Evolutionary conservation across 2,113 vertebrate genomes (phyloP).

Genomic region (Bambusicola thoracicus): DNA sequence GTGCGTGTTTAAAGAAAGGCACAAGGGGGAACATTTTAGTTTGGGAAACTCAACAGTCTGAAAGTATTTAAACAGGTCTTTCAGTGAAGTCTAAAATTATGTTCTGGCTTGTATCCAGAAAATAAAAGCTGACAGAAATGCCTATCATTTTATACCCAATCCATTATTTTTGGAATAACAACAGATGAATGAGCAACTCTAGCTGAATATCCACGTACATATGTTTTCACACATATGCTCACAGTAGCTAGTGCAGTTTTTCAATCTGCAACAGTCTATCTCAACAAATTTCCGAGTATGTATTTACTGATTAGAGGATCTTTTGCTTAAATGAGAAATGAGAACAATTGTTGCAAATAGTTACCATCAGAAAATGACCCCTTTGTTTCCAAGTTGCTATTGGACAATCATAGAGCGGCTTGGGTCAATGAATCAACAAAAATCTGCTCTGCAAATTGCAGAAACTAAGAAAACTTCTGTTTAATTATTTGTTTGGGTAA

Average conservation of each 20-base stretch:
- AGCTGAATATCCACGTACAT: background rate
- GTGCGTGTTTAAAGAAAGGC: background rate
- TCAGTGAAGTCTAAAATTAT: constrained; percentile 31
- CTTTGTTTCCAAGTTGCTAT: background rate
- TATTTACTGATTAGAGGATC: background rate
- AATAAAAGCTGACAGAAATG: background rate
- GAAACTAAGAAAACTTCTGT: background rate
- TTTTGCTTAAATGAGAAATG: background rate
- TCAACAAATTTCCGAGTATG: background rate
- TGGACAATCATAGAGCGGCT: background rate
- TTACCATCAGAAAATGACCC: background rate
- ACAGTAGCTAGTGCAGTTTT: background rate
- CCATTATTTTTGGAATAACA: constrained; percentile 26
- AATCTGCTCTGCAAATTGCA: background rate
- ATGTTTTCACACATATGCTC: background rate
- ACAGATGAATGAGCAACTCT: background rate
- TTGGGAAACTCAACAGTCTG: background rate
- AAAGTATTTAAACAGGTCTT: constrained; percentile 25
- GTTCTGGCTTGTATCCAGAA: constrained; percentile 4
- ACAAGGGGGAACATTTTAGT: background rate
- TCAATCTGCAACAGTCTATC: background rate
- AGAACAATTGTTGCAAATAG: background rate
- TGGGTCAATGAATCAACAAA: background rate
- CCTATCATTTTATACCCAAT: background rate
- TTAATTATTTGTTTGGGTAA: constrained; percentile 3